These are phyloP conservation scores for Lepidocyrtinus sp. DNA, from an alignment of 2,888 invertebrate genomes.

Conservation along the genomic window DNA sequence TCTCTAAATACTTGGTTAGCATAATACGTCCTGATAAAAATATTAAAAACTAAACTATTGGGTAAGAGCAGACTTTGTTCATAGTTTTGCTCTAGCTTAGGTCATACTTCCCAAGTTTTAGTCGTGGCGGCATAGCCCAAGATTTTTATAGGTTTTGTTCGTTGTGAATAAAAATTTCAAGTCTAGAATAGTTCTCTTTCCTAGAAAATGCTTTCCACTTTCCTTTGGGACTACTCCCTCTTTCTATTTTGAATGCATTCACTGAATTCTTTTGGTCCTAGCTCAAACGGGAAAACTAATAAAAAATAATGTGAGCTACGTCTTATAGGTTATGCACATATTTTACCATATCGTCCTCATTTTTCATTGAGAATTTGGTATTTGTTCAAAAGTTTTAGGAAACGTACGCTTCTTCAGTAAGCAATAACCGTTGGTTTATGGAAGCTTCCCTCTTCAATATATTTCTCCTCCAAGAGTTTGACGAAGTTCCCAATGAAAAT, in stretches of 20 bases:
- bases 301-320: conserved; percentile 11
- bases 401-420: not conserved
- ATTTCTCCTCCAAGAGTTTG: not conserved
- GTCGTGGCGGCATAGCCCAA: too few species aligned
- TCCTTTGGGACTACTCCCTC: conserved; percentile 43
- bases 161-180: conserved; percentile 44
- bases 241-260: conserved; percentile 10
- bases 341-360: conserved; percentile 56
- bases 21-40: too few species aligned
- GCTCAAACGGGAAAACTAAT: conserved; percentile 5
- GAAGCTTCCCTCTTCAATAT: conserved; percentile 23
- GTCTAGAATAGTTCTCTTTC: conserved; percentile 57
- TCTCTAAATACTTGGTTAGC: too few species aligned
- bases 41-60: too few species aligned
- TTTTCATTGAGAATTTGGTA: conserved; percentile 31
- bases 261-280: conserved; percentile 3
- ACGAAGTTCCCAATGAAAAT: conserved; percentile 39
- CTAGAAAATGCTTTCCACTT: conserved; percentile 43
- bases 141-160: too few species aligned
- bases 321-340: conserved; percentile 55
- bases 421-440: conserved; percentile 14
- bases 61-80: too few species aligned
- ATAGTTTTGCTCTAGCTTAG: too few species aligned
- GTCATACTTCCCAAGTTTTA: too few species aligned
- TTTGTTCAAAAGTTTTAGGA: conserved; percentile 36